Conservation (phyloP, 2,888 invertebrate genomes). For the Dromius quadrimaculatus region DNA sequence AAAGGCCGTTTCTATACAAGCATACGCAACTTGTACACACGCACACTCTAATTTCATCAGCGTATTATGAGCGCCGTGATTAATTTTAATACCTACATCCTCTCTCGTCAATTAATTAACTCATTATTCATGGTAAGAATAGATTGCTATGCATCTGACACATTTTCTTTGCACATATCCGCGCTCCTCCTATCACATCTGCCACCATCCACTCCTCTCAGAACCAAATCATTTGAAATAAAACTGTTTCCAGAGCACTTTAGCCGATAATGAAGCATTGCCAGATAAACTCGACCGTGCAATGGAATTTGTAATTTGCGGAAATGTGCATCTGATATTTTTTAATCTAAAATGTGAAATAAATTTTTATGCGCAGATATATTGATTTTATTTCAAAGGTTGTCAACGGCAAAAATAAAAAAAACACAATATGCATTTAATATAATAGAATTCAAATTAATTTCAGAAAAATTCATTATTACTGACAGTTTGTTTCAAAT, state of each 20-base stretch:
- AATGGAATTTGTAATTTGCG: conserved; percentile 48
- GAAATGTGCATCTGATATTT: conserved; percentile 49
- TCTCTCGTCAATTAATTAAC: conserved; percentile 45
- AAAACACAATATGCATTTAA: conserved; percentile 41
- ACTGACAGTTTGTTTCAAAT: not conserved
- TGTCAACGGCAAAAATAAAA: conserved; percentile 39
- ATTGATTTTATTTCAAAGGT: conserved; percentile 50
- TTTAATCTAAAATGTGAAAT: conserved; percentile 45
- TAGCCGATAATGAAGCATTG: conserved; percentile 37
- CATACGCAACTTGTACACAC: conserved; percentile 2
- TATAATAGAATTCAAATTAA: conserved; percentile 35
- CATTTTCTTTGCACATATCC: conserved; percentile 38
- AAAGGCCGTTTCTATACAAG: not conserved
- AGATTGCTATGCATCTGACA: conserved; percentile 45
- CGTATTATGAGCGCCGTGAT: conserved; percentile 39
- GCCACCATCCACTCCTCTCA: not conserved
- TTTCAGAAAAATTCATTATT: conserved; percentile 9
- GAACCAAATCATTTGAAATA: conserved; percentile 24
- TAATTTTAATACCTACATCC: conserved; percentile 46
- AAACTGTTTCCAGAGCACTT: conserved; percentile 33
- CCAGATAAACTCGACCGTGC: conserved; percentile 39
- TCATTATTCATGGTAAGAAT: conserved; percentile 45
- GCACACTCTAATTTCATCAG: conserved; percentile 15
- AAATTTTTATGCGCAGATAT: conserved; percentile 47
- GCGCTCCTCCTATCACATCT: not conserved